phyloP scores from a whole-genome alignment of 2,888 invertebrate species.

The Syritta pipiens region DNA sequence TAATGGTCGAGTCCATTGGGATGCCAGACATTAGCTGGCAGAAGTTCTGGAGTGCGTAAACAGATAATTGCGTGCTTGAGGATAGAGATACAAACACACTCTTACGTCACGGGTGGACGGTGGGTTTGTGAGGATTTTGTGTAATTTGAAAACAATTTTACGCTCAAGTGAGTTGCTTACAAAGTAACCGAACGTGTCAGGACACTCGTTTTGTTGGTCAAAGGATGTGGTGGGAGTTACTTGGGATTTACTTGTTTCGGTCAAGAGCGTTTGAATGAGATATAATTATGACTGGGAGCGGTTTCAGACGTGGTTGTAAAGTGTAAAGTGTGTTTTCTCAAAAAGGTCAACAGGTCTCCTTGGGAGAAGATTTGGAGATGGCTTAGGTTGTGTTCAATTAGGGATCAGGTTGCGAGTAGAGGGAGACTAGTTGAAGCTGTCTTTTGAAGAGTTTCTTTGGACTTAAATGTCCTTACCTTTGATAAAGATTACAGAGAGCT shows the following conservation, averaged over 20 bases:
- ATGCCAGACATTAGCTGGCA: neutral
- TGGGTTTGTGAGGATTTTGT: neutral
- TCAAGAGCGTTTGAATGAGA: neutral
- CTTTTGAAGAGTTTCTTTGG: no score
- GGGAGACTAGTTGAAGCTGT: no score
- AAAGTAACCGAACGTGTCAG: neutral
- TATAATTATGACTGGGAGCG: no score
- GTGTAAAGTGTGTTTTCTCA: no score
- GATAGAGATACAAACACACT: neutral
- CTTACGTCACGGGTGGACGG: neutral
- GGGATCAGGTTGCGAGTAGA: no score
- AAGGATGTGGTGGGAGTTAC: neutral
- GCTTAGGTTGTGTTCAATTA: no score
- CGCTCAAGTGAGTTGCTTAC: neutral
- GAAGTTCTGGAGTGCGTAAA: neutral
- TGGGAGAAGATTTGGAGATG: no score
- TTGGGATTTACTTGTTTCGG: neutral
- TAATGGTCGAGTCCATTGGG: slow-evolving; percentile 13
- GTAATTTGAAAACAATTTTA: slow-evolving; percentile 1
- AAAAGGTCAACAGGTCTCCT: no score
- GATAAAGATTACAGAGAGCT: no score
- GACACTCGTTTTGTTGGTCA: neutral
- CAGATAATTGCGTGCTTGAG: neutral
- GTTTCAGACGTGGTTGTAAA: no score
- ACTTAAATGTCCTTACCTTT: no score